Conservation (phyloP, 2,113 vertebrate species). For the Apaloderma vittatum region DNA sequence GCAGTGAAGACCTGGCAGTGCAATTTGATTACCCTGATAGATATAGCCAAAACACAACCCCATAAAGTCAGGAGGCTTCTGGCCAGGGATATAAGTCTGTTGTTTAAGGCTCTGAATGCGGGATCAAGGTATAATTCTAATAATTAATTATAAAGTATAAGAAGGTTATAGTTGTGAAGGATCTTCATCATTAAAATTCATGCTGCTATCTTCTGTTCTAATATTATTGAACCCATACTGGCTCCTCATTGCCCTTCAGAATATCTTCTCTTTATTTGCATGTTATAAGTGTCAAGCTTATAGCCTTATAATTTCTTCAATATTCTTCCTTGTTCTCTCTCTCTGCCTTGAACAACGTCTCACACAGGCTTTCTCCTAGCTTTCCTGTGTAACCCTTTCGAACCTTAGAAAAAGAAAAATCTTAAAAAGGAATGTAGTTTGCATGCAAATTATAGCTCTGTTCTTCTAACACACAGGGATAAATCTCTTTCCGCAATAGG, state of each 20-base stretch:
- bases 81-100: neutral
- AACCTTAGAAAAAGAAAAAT: constrained; percentile 6
- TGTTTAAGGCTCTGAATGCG: constrained; percentile 18
- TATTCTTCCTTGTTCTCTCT: neutral
- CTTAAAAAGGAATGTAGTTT: neutral
- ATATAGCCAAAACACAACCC: neutral
- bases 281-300: constrained; percentile 55
- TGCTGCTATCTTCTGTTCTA: constrained; percentile 40
- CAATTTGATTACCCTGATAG: neutral
- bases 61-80: neutral
- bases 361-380: neutral
- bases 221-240: constrained; percentile 13
- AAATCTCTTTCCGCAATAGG: constrained; percentile 17
- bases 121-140: constrained; percentile 21
- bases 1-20: neutral
- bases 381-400: constrained; percentile 8
- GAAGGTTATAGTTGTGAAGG: constrained; percentile 21
- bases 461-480: constrained; percentile 16
- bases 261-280: constrained; percentile 64
- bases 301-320: constrained; percentile 48
- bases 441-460: constrained; percentile 37
- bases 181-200: constrained; percentile 60
- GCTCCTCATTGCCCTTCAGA: constrained; percentile 50
- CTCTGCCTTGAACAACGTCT: constrained; percentile 22
- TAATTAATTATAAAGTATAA: constrained; percentile 68